Conservation (phyloP, 2,888 invertebrate species). For the Oasisia sp. region DNA sequence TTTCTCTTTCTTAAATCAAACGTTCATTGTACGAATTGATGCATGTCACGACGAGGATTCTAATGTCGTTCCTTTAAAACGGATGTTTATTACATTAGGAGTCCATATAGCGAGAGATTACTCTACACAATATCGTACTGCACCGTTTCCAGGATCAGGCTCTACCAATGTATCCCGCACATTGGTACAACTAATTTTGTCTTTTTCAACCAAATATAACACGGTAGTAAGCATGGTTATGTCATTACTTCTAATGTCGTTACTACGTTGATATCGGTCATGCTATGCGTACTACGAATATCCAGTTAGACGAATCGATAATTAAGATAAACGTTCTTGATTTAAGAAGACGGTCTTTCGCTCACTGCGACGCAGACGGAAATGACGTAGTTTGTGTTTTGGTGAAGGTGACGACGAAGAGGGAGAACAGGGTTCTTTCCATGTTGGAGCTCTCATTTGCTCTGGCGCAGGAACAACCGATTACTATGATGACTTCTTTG, state of each 20-base stretch:
- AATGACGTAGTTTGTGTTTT: not conserved
- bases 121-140: no score
- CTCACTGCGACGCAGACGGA: not conserved
- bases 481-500: slow-evolving; percentile 17
- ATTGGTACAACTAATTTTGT: not conserved
- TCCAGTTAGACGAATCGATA: not conserved
- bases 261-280: not conserved
- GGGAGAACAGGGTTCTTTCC: not conserved
- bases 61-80: no score
- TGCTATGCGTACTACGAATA: not conserved
- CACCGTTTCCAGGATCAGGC: not conserved
- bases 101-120: no score
- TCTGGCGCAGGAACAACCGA: not conserved
- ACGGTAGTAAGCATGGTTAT: no score
- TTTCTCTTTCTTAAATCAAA: no score
- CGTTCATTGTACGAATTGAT: not conserved
- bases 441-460: not conserved
- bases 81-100: no score
- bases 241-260: not conserved
- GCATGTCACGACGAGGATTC: not conserved
- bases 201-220: not conserved
- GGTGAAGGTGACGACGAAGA: slow-evolving; percentile 1
- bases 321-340: not conserved
- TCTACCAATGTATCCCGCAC: not conserved
- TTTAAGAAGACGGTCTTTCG: no score